Evolutionary conservation across 2,888 invertebrate genomes (phyloP), one percentile per base, ranked within the genome.

Genomic region (Nymphalis urticae): DNA sequence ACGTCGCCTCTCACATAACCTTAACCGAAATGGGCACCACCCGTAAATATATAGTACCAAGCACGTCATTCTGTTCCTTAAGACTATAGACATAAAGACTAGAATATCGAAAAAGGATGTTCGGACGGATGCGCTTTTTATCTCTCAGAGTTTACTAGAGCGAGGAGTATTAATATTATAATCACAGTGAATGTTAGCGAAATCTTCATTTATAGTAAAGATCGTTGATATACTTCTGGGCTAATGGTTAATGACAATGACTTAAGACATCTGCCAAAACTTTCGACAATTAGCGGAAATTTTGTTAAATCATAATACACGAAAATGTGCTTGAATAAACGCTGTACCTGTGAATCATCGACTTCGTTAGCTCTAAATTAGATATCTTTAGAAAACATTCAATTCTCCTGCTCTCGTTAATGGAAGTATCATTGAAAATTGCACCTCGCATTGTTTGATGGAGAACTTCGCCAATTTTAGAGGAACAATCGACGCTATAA

Each of bases 11-110:
- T 71, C 67, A 66, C 68, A 64, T 71, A 74, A 76, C 76, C 76
- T 79, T 80, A 80, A 84, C 80, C 80, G 78, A 81, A 83, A 80
- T 79, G 80, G 73, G 73, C 79, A 77, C 74, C 72, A 74, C 74
- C 80, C 82, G 87, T 84, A 87, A 88, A 89, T 85, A 17, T 53
- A 9, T 19, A 21, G 87, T 85, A 76, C 56, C 74, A 77, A 78
- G 80, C 50, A 69, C 66, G 19, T 21, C 24, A 66, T 27, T 64
- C 24, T 64, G 56, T 13, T 42, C 62, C 53, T 59, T 72, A 72
- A 62, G 7, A 53, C 60, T 19, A 27, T 24, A 51, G n/a, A 0
- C 13, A 66, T 72, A 69, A 19, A 64, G 69, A 36, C 48, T 59
- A 64, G 17, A 13, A 36, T 36, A 19, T 48, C 48, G n/a, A 42